Conservation (phyloP, 1,140 invertebrate species). For the Pachyrhynchus sulphureomaculatus region DNA sequence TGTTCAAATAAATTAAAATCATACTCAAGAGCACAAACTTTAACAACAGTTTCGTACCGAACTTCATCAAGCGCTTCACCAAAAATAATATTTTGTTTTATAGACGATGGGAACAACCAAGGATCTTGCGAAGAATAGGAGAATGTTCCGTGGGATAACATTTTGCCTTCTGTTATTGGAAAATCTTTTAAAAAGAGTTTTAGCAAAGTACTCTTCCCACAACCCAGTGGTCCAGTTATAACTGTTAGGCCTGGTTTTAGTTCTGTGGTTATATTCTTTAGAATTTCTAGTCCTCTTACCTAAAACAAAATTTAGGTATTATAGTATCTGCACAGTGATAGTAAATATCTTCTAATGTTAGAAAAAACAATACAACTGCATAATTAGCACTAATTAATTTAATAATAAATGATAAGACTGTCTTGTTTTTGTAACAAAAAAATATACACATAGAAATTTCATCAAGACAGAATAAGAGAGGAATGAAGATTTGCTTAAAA, state of each 20-base stretch:
- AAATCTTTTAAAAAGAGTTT: conserved; percentile 73
- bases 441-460: no score
- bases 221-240: conserved; percentile 76
- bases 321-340: no score
- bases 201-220: conserved; percentile 77
- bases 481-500: no score
- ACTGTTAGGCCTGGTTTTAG: conserved; percentile 65
- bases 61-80: conserved; percentile 48
- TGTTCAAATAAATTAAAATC: conserved; percentile 70
- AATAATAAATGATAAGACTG: no score
- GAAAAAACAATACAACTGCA: no score
- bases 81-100: conserved; percentile 67
- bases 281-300: conserved; percentile 50
- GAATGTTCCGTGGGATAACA: conserved; percentile 66
- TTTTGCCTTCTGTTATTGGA: conserved; percentile 59
- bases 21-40: conserved; percentile 59
- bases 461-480: no score
- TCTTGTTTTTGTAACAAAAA: no score
- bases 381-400: no score
- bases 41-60: conserved; percentile 52
- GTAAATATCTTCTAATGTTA: no score
- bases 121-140: conserved; percentile 80
- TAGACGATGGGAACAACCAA: conserved; percentile 69
- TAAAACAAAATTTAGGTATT: not conserved
- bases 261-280: conserved; percentile 59